Evolutionary conservation across 2,888 invertebrate genomes (phyloP).

Genomic region (Lithophane ornitopus): DNA sequence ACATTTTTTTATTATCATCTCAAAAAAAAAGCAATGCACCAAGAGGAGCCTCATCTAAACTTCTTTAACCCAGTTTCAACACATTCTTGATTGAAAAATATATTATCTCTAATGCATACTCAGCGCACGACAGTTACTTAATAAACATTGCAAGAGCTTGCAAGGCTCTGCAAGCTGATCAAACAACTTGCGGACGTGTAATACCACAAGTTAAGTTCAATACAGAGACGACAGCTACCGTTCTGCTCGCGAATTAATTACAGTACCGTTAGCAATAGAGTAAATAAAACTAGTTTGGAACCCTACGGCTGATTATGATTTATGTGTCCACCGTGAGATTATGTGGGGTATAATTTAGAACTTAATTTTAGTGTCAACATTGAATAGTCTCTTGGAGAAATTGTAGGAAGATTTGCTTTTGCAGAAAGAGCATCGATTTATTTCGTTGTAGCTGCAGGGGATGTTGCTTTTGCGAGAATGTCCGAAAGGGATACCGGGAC

Average conservation of each 20-base stretch:
- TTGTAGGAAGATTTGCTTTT: not conserved
- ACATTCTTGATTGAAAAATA: slow-evolving; percentile 29
- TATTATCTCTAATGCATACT: slow-evolving; percentile 38
- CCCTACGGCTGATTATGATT: slow-evolving; percentile 58
- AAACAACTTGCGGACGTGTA: slow-evolving; percentile 58
- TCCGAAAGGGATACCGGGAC: no score
- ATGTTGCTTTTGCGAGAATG: no score
- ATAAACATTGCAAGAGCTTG: slow-evolving; percentile 62
- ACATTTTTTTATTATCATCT: no score
- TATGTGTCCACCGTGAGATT: slow-evolving; percentile 44
- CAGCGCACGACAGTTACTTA: slow-evolving; percentile 47
- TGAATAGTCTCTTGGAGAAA: slow-evolving; percentile 10
- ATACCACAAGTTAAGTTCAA: slow-evolving; percentile 60
- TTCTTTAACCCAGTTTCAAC: slow-evolving; percentile 9
- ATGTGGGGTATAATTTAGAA: slow-evolving; percentile 40
- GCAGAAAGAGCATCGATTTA: not conserved
- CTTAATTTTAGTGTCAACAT: slow-evolving; percentile 43
- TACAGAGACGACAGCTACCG: slow-evolving; percentile 76
- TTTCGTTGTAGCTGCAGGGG: not conserved
- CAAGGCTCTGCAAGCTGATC: slow-evolving; percentile 51
- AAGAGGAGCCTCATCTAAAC: not conserved
- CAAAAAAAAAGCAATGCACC: not conserved
- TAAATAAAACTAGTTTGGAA: slow-evolving; percentile 71
- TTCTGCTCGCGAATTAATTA: slow-evolving; percentile 76
- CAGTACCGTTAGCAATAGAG: slow-evolving; percentile 72